Evolutionary conservation across 2,113 vertebrate genomes (phyloP).

Genomic region (Onychostoma macrolepis): DNA sequence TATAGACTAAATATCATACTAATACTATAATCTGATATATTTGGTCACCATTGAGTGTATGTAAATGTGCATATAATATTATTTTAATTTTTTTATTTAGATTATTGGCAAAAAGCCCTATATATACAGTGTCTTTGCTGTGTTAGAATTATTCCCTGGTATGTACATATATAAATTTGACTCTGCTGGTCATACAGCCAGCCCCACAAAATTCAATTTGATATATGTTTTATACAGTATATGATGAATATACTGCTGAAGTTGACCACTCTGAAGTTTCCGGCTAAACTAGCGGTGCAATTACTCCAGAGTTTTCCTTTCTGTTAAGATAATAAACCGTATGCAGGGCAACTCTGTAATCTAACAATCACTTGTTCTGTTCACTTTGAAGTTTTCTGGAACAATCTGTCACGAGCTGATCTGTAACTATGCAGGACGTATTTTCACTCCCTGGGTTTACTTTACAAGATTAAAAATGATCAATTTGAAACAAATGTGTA

Average conservation of each 20-base stretch:
- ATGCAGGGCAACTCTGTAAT: slow-evolving; percentile 20
- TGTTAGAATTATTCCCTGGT: background rate
- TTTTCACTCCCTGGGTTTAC: slow-evolving; percentile 16
- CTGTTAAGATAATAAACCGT: slow-evolving; percentile 62
- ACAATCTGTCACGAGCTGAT: background rate
- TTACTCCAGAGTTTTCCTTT: slow-evolving; percentile 50
- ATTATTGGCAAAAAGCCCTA: too few relatives aligned
- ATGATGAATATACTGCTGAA: slow-evolving; percentile 9
- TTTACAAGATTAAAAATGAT: background rate
- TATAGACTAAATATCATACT: too few relatives aligned
- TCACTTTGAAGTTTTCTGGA: slow-evolving; percentile 44
- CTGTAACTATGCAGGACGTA: background rate
- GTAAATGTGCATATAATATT: too few relatives aligned
- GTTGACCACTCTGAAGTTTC: slow-evolving; percentile 5
- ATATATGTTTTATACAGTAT: background rate
- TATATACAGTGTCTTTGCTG: too few relatives aligned
- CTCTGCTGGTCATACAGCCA: background rate
- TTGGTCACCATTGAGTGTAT: too few relatives aligned
- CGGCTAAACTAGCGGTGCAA: slow-evolving; percentile 32
- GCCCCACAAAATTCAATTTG: background rate
- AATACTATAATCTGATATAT: too few relatives aligned
- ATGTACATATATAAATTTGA: background rate
- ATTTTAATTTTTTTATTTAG: too few relatives aligned
- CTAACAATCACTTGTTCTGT: slow-evolving; percentile 54
- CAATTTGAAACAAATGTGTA: slow-evolving; percentile 5